phyloP scores from a whole-genome alignment of 2,888 invertebrate species.

The Eupithecia dodoneata region DNA sequence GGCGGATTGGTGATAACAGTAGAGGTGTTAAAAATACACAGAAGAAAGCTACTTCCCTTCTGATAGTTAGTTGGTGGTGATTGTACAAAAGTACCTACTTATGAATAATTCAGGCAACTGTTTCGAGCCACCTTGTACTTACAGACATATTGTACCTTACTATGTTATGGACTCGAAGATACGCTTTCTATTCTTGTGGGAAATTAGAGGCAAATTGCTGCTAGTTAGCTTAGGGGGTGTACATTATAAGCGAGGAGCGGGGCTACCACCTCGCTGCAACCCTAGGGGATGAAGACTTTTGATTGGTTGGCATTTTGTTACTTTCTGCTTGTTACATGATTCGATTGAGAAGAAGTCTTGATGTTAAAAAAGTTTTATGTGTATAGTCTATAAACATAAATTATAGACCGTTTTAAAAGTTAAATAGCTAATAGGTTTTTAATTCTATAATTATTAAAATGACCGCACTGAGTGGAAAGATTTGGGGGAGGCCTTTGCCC shows the following conservation, averaged over 20 bases:
- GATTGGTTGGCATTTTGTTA: conserved; percentile 5
- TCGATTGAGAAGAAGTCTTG: too few relatives aligned
- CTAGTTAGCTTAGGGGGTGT: conserved; percentile 22
- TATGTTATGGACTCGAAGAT: conserved; percentile 22
- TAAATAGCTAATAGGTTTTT: too few relatives aligned
- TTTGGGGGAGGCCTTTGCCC: too few relatives aligned
- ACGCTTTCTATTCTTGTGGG: conserved; percentile 34
- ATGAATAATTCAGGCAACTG: not conserved
- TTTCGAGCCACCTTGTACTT: conserved; percentile 6
- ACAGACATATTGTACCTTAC: conserved; percentile 2
- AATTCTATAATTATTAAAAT: too few relatives aligned
- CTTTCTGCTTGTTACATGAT: not conserved
- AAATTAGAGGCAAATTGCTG: conserved; percentile 35
- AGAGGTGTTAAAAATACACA: too few relatives aligned
- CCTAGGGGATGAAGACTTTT: not conserved
- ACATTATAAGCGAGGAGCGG: conserved; percentile 4
- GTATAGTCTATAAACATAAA: too few relatives aligned
- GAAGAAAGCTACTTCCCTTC: too few relatives aligned
- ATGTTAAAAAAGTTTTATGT: too few relatives aligned
- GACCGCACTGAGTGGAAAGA: too few relatives aligned
- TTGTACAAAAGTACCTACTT: not conserved
- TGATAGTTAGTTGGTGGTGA: too few relatives aligned
- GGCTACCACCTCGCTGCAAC: not conserved
- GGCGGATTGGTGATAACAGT: too few relatives aligned
- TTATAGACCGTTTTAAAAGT: too few relatives aligned